These are phyloP conservation scores for Bovichtus diacanthus DNA, from an alignment of 2,797 vertebrate species.

Conservation along the genomic window DNA sequence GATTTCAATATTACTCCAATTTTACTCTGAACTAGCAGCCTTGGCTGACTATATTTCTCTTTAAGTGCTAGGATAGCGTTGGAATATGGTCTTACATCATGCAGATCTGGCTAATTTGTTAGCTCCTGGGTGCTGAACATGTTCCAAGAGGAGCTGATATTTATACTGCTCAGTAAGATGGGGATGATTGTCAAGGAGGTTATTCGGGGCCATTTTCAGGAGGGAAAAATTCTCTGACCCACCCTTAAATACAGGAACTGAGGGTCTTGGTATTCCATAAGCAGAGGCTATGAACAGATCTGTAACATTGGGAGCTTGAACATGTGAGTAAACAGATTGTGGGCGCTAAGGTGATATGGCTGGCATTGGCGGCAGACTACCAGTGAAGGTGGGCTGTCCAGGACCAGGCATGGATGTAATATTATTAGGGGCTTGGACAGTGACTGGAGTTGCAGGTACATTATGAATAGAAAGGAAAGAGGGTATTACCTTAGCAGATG, in stretches of 20 bases:
- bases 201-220: slow-evolving; percentile 33
- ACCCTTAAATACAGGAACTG: slow-evolving; percentile 23
- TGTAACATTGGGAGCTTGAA: not conserved
- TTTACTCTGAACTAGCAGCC: slow-evolving; percentile 9
- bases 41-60: slow-evolving; percentile 18
- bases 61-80: slow-evolving; percentile 13
- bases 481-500: not conserved
- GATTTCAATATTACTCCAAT: not conserved
- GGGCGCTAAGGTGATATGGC: not conserved
- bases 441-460: not conserved
- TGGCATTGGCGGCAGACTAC: not conserved
- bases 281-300: slow-evolving; percentile 2
- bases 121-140: not conserved
- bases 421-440: no score
- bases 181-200: slow-evolving; percentile 5
- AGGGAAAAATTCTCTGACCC: slow-evolving; percentile 12
- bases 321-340: no score
- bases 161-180: slow-evolving; percentile 39
- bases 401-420: not conserved
- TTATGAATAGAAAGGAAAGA: not conserved
- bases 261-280: slow-evolving; percentile 19
- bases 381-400: not conserved
- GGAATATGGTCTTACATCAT: slow-evolving; percentile 1
- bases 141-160: slow-evolving; percentile 31
- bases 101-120: not conserved